Evolutionary conservation across 2,888 invertebrate genomes (phyloP), one percentile per base, ranked within the genome.

Genomic region (Noctua fimbriata): DNA sequence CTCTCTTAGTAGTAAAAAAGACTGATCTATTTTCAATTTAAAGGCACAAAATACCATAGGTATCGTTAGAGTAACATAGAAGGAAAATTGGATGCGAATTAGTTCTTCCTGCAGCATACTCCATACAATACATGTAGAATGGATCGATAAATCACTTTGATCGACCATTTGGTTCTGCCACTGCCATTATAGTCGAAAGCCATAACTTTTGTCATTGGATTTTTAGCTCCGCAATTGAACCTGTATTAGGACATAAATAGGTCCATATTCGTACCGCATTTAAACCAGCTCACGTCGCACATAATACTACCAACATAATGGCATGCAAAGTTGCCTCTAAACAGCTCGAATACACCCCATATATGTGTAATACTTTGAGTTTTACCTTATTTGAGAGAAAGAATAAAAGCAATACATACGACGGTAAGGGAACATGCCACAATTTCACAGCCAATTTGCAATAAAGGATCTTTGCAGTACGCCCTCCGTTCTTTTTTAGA

Each of bases 361-460:
- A 65, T 80, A 85, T 80, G 66, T 83, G 84, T 80, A 80, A 73
- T 80, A 79, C 83, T 72, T 28, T 49, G 55, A 87, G 87, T 85
- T 81, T 77, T 75, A 75, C 79, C 74, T 78, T 69, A 73, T 82
- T 71, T 82, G 65, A 78, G 63, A 82, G 83, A 89, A 86, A 73
- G 75, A 89, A 85, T 88, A 87, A 79, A 86, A 60, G 73, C 83
- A 77, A 80, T 85, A 86, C 81, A 83, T 66, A 79, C 58, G 79
- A 28, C 79, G 67, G 81, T 82, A 79, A 79, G 79, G 82, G 86
- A 80, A 83, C 81, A 88, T 63, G 79, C 84, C 82, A 89, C 88
- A 89, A 88, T 88, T 88, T 88, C 88, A 88, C 88, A 88, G 88
- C 88, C 89, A 89, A 88, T 88, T 88, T 88, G 88, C 88, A 87